Evolutionary conservation across 2,113 vertebrate species (phyloP), one percentile per base, ranked within the genome.

Genomic region (Muntiacus muntjak): DNA sequence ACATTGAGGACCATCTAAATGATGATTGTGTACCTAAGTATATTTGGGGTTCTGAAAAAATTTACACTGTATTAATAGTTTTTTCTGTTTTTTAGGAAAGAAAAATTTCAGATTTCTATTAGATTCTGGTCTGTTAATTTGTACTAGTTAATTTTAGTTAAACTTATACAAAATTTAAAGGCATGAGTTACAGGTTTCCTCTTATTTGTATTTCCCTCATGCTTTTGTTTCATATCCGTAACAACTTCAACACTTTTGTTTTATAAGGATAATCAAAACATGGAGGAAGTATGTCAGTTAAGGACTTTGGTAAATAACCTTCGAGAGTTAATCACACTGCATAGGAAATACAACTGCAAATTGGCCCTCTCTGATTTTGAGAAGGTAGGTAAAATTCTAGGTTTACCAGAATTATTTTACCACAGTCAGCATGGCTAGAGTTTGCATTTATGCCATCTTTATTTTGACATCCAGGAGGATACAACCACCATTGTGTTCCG

Each of bases 281-380:
- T 98, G 33, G 99, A 99, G 81, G 99, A 99, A 89, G 98, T 99
- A 14, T 91, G 97, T 71, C 99, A 98, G 94, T 98, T 99, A 64
- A 99, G 98, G 97, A 98, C 99, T 36, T 95, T 99, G 97, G 99
- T 99, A 43, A 98, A 98, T 23, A 99, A 99, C 97, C 98, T 99
- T 25, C 98, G 96, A 28, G 99, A 99, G 62, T 97, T 99, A 81
- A 99, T 99, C 98, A 99, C 99, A 21, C 99, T 99, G 14, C 99
- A 99, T 79, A 98, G 96, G 81, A 99, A 99, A 97, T 99, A 99
- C 98, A 99, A 99, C 98, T 99, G 99, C 98, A 99, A 82, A 52
- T 98, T 99, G 96, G 98, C 99, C 2, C 99, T 99, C 79, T 99
- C 99, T 40, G 99, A 99, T 94, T 99, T 99, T 98, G 99, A 99